Conservation (phyloP, 1,140 invertebrate species). For the Bombus turneri region DNA sequence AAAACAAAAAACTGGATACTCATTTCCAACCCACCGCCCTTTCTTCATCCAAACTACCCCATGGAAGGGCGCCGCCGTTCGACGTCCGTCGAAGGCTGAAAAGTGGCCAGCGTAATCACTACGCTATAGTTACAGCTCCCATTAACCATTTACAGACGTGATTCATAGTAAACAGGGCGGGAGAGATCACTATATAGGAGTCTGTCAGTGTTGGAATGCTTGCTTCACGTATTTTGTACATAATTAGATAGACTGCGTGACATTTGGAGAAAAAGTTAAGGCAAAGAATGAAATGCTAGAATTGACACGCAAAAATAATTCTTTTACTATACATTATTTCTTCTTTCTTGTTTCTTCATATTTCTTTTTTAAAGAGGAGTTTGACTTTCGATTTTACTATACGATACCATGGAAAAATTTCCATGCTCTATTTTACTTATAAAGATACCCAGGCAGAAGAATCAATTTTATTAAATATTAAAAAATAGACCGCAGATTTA, state of each 20-base stretch:
- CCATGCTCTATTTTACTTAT: no score
- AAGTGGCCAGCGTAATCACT: constrained; percentile 55
- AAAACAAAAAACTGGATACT: background rate
- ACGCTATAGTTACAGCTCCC: constrained; percentile 3
- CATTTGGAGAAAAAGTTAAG: background rate
- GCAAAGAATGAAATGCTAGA: background rate
- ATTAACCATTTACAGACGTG: constrained; percentile 49
- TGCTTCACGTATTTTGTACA: background rate
- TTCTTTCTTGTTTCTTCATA: no score
- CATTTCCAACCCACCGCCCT: background rate
- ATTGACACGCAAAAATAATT: background rate
- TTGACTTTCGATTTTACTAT: no score
- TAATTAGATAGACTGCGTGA: no score
- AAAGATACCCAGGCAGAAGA: no score
- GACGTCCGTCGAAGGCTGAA: constrained; percentile 35
- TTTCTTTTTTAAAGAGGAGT: no score
- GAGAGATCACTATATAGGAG: background rate
- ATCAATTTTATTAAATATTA: no score
- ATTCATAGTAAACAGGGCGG: constrained; percentile 41
- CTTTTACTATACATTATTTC: no score
- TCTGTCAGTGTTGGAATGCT: background rate
- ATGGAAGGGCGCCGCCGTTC: background rate
- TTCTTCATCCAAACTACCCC: background rate
- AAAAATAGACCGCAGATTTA: no score
- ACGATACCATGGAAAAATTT: no score